phyloP scores from a whole-genome alignment of 2,797 vertebrate species.

The Sandelia bainsii region DNA sequence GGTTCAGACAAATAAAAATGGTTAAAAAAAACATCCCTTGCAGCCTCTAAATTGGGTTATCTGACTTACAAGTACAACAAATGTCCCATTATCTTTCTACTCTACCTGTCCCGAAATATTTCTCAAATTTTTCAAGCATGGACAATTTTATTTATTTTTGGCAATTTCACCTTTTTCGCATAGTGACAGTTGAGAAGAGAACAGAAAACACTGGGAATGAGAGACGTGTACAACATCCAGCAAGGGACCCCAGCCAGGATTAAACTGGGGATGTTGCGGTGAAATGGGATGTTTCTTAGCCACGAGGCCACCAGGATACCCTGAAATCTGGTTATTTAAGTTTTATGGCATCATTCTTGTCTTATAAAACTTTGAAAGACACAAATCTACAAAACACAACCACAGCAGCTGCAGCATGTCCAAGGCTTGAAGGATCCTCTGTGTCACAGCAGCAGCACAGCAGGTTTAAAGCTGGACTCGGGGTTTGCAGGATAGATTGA shows the following conservation, averaged over 20 bases:
- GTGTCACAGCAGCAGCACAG: conserved; percentile 18
- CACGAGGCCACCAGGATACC: background rate
- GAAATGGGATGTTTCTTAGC: background rate
- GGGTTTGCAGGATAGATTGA: conserved; percentile 26
- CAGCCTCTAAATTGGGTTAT: background rate
- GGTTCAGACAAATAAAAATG: background rate
- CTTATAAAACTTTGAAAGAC: conserved; percentile 36
- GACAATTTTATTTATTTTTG: background rate
- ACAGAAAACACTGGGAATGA: background rate
- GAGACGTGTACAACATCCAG: background rate
- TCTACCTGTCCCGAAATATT: background rate
- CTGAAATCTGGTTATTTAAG: conserved; percentile 5
- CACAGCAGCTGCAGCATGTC: conserved; percentile 15
- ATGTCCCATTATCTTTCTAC: background rate
- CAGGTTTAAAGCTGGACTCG: conserved; percentile 47
- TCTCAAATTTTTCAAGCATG: conserved; percentile 2
- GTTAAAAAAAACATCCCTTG: background rate
- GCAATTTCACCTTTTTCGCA: background rate
- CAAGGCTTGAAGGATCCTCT: conserved; percentile 25
- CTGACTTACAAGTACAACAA: background rate
- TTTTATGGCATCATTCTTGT: conserved; percentile 17
- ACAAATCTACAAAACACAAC: conserved; percentile 8
- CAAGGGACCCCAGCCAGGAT: background rate
- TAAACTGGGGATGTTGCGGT: background rate
- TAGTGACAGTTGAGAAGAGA: background rate